Percentiles rank a stretch among this genome's conserved stretches.
Evolutionary conservation across 2,113 vertebrate species (phyloP).

Genomic region (Australoheros scitulus): DNA sequence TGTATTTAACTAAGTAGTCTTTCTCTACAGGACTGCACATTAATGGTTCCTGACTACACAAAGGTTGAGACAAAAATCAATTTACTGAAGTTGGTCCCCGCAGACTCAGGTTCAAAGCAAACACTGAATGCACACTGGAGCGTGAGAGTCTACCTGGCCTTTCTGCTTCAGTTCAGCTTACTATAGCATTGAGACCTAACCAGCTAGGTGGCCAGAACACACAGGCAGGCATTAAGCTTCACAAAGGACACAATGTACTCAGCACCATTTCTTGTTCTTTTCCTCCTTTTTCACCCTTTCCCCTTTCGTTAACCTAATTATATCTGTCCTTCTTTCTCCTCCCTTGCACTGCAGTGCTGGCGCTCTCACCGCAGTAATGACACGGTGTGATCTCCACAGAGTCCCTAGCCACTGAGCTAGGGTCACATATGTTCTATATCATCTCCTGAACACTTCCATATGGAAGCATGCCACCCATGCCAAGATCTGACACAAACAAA

Average conservation of each 20-base stretch:
- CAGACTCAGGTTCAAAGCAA: constrained; percentile 59
- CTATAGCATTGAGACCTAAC: constrained; percentile 48
- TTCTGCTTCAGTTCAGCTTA: constrained; percentile 55
- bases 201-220: constrained; percentile 36
- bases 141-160: constrained; percentile 47
- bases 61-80: constrained; percentile 53
- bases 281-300: constrained; percentile 57
- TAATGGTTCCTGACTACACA: constrained; percentile 50
- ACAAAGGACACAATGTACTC: constrained; percentile 64
- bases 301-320: constrained; percentile 73
- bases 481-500: constrained; percentile 63
- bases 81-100: constrained; percentile 47
- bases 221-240: constrained; percentile 4
- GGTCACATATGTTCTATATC: constrained; percentile 80
- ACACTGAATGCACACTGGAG: constrained; percentile 47
- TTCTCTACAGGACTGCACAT: constrained; percentile 16
- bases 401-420: constrained; percentile 57
- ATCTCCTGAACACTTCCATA: constrained; percentile 78
- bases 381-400: constrained; percentile 68
- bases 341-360: constrained; percentile 61
- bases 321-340: constrained; percentile 64
- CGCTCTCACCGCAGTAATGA: constrained; percentile 69
- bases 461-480: constrained; percentile 69
- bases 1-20: constrained; percentile 8
- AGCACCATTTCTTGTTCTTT: constrained; percentile 46